Percentiles rank a stretch among this genome's conserved stretches.
These are phyloP conservation scores for Eupeodes latifasciatus DNA, from an alignment of 2,888 invertebrate genomes.

Conservation along the genomic window DNA sequence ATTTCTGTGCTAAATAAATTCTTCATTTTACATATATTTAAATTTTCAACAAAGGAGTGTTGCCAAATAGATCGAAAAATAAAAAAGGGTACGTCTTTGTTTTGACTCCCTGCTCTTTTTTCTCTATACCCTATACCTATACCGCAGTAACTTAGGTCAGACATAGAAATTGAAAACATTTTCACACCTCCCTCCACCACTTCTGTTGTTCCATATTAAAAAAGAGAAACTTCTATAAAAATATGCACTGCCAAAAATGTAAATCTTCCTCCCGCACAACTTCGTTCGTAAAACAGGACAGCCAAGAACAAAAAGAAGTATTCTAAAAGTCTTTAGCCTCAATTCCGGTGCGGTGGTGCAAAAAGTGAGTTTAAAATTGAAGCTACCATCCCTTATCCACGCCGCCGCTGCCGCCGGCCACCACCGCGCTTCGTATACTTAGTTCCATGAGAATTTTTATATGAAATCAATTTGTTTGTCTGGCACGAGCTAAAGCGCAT, in stretches of 20 bases:
- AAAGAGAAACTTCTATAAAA: background rate
- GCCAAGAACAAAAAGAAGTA: background rate
- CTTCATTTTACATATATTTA: too few species aligned
- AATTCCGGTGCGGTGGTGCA: background rate
- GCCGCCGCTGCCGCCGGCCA: too few species aligned
- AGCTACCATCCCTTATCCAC: background rate
- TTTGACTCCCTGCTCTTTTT: background rate
- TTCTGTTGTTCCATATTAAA: too few species aligned
- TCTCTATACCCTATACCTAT: too few species aligned
- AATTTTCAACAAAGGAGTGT: too few species aligned
- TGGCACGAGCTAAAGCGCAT: slow-evolving; percentile 62
- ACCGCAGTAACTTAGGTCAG: slow-evolving; percentile 17
- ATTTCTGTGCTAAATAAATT: too few species aligned
- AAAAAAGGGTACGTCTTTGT: background rate
- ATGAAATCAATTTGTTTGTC: slow-evolving; percentile 74
- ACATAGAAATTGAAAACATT: slow-evolving; percentile 31
- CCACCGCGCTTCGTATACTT: background rate
- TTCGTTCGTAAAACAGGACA: background rate
- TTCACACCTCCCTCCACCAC: background rate
- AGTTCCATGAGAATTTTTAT: slow-evolving; percentile 29
- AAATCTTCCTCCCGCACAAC: slow-evolving; percentile 13
- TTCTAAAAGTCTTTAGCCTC: slow-evolving; percentile 55
- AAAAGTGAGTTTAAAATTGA: slow-evolving; percentile 11
- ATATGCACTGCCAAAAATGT: slow-evolving; percentile 28
- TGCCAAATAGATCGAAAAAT: background rate